Base-by-base conservation (phyloP, 92 coral and sea anemone species). In the Actinostola sp. region DNA sequence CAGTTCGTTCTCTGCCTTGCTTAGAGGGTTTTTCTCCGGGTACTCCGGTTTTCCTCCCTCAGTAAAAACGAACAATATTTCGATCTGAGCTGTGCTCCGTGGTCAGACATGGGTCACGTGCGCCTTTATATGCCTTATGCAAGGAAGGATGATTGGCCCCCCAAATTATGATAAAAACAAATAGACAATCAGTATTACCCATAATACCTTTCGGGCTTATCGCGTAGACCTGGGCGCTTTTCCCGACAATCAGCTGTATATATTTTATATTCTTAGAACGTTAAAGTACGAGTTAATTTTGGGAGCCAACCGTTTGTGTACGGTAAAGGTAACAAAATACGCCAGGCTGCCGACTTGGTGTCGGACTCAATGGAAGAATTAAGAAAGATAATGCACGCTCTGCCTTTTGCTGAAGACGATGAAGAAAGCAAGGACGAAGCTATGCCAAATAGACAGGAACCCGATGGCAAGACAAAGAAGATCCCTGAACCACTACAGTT, bases 251-350 rank as follows among this genome's bases (percentile, higher is more conserved):
- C 42, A 36, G 42, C 42, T 36, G 8, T 46, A 3, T 46, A 46
- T 4, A 46, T 6, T n/a, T 6, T 33, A 39, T 25, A 5, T 30
- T 59, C 55, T 4, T 54, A 94, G 98, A 78, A 88, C 67, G 89
- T 94, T 51, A 89, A 89, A 24, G 90, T 91, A 27, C 96, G 84
- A 2, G 98, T 88, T 33, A 94, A 94, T 66, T 88, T 94, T 67
- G 97, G 98, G 24, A 81, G 75, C 32, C 94, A 85, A 0, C 73
- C 87, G 41, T 94, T 91, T 70, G 63, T 86, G 51, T 91, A 94
- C 68, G 90, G 87, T 38, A 96, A 89, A 57, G 98, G 94, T 28
- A 83, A 80, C 72, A 86, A 79, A 53, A 88, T 92, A 72, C 92
- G 97, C 26, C 77, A 68, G 9, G 96, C 97, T 0, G 97, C 93